Evolutionary conservation across 2,888 invertebrate species (phyloP), one percentile per base, ranked within the genome.

Genomic region (Acrobasis consociella): DNA sequence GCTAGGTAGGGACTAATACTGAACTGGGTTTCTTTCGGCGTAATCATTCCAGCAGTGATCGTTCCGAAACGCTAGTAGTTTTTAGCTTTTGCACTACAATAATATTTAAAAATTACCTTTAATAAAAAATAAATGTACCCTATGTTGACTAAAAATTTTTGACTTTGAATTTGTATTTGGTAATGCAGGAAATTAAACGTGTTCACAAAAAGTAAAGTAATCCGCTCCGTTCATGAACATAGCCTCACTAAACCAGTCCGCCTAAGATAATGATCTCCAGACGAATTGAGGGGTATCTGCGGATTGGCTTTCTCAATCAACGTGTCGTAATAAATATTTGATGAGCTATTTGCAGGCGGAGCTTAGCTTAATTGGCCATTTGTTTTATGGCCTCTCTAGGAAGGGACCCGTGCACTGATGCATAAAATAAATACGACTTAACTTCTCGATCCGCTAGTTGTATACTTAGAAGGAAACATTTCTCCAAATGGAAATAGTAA

Each of bases 281-380:
- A 72, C 64, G 72, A 78, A 82, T 78, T 71, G 73, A 67, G 70
- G 74, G 69, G 70, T 73, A 73, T 72, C 67, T 70, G 72, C 70
- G 72, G 76, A 83, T 83, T 82, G 79, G 79, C 80, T 81, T 78
- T 81, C 80, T 77, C 78, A 81, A 85, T 85, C 80, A 81, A 77
- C 72, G 75, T 73, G 70, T 75, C 70, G 75, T 77, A 77, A 81
- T 84, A 85, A 85, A 85, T 82, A 80, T 83, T 84, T 81, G 76
- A 80, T 80, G 80, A 80, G 77, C 75, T 72, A 72, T 75, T 72
- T 68, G 65, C 70, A 69, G 73, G 69, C 71, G 73, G 66, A 68
- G 66, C 68, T 70, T 66, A 62, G 51, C 50, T 63, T 66, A 69
- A 72, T 71, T 72, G 69, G 59, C 60, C 22, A n/a, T 64, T 64